Evolutionary conservation across 35 echinoderm and acorn worm species (phyloP).

Genomic region (Apostichopus californicus): DNA sequence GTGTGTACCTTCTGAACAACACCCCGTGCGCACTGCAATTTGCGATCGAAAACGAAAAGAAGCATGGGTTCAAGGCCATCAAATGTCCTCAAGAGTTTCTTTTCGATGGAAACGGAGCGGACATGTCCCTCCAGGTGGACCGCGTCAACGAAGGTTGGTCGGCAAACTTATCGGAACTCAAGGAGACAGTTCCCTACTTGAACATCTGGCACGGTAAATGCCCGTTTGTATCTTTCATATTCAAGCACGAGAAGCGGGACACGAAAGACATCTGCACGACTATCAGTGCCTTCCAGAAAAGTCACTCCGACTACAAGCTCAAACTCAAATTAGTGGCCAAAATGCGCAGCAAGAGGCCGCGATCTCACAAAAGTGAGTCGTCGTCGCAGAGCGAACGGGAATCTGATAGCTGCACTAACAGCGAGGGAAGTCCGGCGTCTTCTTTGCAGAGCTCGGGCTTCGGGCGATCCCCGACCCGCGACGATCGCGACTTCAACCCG

Average conservation of each 20-base stretch:
- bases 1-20: constrained; percentile 85
- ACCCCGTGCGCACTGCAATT: constrained; percentile 95
- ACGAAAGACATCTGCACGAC: constrained; percentile 18
- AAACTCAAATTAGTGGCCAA: constrained; percentile 2
- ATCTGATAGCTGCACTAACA: neutral
- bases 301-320: neutral
- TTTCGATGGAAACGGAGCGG: constrained; percentile 19
- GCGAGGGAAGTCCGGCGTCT: neutral
- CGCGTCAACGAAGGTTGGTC: constrained; percentile 85
- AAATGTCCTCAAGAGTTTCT: constrained; percentile 46
- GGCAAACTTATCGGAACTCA: neutral
- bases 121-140: constrained; percentile 68
- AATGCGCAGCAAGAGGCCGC: neutral
- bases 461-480: neutral
- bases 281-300: neutral
- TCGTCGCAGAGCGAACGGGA: neutral
- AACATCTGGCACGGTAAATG: constrained; percentile 89
- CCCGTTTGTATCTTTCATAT: constrained; percentile 71
- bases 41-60: constrained; percentile 77
- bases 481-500: neutral
- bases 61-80: constrained; percentile 56
- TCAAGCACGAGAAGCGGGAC: constrained; percentile 61
- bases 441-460: neutral
- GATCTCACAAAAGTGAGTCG: neutral
- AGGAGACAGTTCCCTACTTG: constrained; percentile 40